Conservation (phyloP, 1,140 invertebrate species). For the Bombus pascuorum region DNA sequence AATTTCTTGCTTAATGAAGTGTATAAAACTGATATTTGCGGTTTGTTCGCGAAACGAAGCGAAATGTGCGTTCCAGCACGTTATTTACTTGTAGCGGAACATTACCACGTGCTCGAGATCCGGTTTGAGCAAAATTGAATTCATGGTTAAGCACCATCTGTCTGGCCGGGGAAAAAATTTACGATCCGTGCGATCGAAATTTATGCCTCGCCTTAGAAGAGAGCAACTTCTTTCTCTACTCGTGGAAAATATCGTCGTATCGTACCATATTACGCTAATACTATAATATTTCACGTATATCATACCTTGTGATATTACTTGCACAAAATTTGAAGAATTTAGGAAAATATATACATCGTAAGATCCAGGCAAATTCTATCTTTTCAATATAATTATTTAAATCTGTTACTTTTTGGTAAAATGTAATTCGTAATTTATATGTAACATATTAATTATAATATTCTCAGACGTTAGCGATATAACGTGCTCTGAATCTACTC, state of each 20-base stretch:
- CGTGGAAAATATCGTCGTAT: too few species aligned
- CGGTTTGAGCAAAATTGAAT: conserved; percentile 59
- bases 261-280: not conserved
- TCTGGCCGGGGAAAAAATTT: conserved; percentile 45
- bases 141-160: conserved; percentile 51
- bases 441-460: too few species aligned
- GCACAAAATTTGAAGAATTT: too few species aligned
- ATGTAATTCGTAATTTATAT: too few species aligned
- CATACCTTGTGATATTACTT: too few species aligned
- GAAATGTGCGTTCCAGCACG: not conserved
- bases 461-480: too few species aligned
- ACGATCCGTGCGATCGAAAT: conserved; percentile 10
- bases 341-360: too few species aligned
- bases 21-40: not conserved
- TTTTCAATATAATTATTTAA: too few species aligned
- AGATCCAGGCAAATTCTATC: too few species aligned
- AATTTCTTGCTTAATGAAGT: not conserved
- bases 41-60: not conserved
- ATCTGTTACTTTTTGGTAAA: too few species aligned
- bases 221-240: not conserved
- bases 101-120: conserved; percentile 57
- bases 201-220: not conserved
- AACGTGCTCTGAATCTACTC: not conserved
- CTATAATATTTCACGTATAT: not conserved
- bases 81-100: conserved; percentile 15